phyloP scores from a whole-genome alignment of 2,113 vertebrate species.

The Pan troglodytes region NHGRI_mPanTro3-v2.1_pri NC_072402.2:63850001-63850500 shows the following conservation, averaged over 20 bases:
- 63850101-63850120: background rate
- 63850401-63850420: background rate
- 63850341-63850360: background rate
- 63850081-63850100: background rate
- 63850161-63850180: background rate
- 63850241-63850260: background rate
- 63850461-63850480: background rate
- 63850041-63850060: background rate
- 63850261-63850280: accelerated
- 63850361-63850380: background rate
- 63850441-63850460: background rate
- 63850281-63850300: background rate
- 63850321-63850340: background rate
- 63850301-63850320: background rate
- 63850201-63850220: background rate
- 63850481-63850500: background rate
- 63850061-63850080: background rate
- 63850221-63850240: background rate
- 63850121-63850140: background rate
- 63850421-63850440: background rate
- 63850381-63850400: background rate
- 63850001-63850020: background rate
- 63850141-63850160: background rate
- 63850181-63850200: background rate
- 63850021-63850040: background rate